phyloP scores from a whole-genome alignment of 1,140 invertebrate genomes.

The Drosophila obscura region DNA sequence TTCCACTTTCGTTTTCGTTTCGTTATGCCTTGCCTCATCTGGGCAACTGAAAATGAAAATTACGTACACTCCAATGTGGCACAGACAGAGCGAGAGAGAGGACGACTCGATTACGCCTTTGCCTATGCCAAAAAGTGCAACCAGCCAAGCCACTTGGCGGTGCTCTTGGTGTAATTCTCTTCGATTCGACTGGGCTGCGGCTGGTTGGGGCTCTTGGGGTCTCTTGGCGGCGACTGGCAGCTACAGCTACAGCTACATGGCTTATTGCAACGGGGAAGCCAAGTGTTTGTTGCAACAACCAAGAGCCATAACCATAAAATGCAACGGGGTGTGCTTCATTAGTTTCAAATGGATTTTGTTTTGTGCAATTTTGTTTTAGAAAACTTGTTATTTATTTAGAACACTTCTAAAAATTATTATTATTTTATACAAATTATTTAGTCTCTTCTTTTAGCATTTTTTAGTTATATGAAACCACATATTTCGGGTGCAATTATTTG shows the following conservation, averaged over 20 bases:
- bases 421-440: too few species aligned
- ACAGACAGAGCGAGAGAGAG: conserved; percentile 41
- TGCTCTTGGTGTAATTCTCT: conserved; percentile 21
- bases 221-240: conserved; percentile 20
- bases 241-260: conserved; percentile 18
- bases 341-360: conserved; percentile 12
- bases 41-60: conserved; percentile 60
- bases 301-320: conserved; percentile 34
- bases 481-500: too few species aligned
- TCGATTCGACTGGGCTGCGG: conserved; percentile 4
- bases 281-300: conserved; percentile 53
- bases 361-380: background rate
- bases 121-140: conserved; percentile 13
- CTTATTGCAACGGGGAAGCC: conserved; percentile 46
- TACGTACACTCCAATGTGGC: conserved; percentile 66
- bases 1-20: conserved; percentile 77
- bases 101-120: conserved; percentile 18
- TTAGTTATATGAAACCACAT: too few species aligned
- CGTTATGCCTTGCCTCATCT: conserved; percentile 6
- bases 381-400: too few species aligned
- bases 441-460: too few species aligned
- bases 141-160: conserved; percentile 7
- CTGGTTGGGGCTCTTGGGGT: background rate
- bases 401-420: too few species aligned
- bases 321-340: conserved; percentile 39